phyloP scores from a whole-genome alignment of 2,113 vertebrate species.

The Speoplatyrhinus poulsoni region DNA sequence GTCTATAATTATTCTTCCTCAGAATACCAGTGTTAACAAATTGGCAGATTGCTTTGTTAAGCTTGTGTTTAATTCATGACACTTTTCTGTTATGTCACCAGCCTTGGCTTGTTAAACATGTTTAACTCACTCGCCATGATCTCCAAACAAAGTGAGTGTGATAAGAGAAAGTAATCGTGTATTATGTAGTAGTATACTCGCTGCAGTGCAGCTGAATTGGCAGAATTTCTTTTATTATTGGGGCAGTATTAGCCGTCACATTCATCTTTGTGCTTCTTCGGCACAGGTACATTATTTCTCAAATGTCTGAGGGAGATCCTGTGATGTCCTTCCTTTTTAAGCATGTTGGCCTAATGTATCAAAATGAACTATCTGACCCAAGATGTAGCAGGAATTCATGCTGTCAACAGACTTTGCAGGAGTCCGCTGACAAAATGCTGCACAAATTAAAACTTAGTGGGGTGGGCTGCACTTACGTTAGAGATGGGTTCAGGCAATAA shows the following conservation, averaged over 20 bases:
- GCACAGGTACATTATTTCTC: slow-evolving; percentile 61
- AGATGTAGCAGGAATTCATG: slow-evolving; percentile 68
- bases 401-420: slow-evolving; percentile 34
- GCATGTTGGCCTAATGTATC: slow-evolving; percentile 43
- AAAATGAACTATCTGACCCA: slow-evolving; percentile 46
- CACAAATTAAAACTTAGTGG: slow-evolving; percentile 62
- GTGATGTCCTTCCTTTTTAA: slow-evolving; percentile 12
- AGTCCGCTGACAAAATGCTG: slow-evolving; percentile 58
- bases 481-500: slow-evolving; percentile 59
- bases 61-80: slow-evolving; percentile 53
- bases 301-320: slow-evolving; percentile 26
- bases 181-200: slow-evolving; percentile 68
- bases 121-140: slow-evolving; percentile 52
- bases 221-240: slow-evolving; percentile 51
- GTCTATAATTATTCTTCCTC: slow-evolving; percentile 34
- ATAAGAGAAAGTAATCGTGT: slow-evolving; percentile 60
- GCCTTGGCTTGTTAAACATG: slow-evolving; percentile 71
- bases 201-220: slow-evolving; percentile 79
- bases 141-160: slow-evolving; percentile 43
- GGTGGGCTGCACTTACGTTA: slow-evolving; percentile 80
- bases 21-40: slow-evolving; percentile 66
- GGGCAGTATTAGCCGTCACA: slow-evolving; percentile 65
- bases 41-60: slow-evolving; percentile 50
- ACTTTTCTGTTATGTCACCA: slow-evolving; percentile 61
- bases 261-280: slow-evolving; percentile 69